A percentile compares a stretch with the other conserved stretches of the same genome.
These are phyloP conservation scores for Sphecodes monilicornis DNA, from an alignment of 2,888 invertebrate species.

Conservation along the genomic window DNA sequence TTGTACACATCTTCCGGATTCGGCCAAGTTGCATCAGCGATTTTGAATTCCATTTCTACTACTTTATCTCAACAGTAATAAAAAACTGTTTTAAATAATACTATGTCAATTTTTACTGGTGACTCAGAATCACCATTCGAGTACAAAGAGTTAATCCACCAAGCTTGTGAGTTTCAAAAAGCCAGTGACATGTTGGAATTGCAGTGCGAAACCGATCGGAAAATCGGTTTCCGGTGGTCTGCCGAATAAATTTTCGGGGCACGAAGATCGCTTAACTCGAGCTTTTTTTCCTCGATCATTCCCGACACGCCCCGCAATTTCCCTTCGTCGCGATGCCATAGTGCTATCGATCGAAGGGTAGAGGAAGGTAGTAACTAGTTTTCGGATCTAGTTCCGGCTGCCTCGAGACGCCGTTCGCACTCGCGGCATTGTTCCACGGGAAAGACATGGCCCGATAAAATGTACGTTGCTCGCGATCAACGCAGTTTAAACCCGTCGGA, in stretches of 20 bases:
- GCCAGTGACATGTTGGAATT: neutral
- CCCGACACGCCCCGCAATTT: constrained; percentile 21
- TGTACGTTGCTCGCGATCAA: neutral
- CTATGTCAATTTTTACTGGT: no score
- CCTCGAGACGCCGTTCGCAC: constrained; percentile 1
- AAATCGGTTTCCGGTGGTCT: neutral
- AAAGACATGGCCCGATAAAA: neutral
- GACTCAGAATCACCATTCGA: no score
- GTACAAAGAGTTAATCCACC: no score
- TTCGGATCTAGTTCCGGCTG: constrained; percentile 24
- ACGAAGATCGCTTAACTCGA: neutral
- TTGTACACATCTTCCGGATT: no score
- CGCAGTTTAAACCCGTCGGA: neutral
- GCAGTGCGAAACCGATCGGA: neutral
- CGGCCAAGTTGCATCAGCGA: no score
- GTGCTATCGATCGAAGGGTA: constrained; percentile 8
- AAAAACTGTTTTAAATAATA: no score
- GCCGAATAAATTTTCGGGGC: constrained; percentile 5
- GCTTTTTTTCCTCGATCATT: constrained; percentile 29
- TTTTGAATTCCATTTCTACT: no score
- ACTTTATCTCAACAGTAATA: no score
- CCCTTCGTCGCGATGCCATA: constrained; percentile 10
- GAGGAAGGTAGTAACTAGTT: constrained; percentile 2
- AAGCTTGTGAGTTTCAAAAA: neutral
- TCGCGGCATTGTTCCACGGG: neutral